Evolutionary conservation across 1,140 invertebrate species (phyloP), one percentile per base, ranked within the genome.

Genomic region (Polypedilum vanderplanki): DNA sequence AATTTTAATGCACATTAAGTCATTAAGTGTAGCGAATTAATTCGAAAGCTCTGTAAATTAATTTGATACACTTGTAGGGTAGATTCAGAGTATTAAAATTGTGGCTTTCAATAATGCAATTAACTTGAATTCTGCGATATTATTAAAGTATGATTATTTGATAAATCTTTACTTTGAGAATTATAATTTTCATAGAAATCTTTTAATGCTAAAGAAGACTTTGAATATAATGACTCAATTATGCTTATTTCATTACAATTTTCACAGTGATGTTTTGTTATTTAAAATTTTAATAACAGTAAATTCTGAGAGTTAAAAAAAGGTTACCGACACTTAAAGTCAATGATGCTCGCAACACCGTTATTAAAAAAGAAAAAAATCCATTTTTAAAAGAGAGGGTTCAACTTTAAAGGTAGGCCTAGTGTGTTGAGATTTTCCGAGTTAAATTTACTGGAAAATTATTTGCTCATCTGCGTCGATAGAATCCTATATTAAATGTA

Each of bases 381-480:
- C 3, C 65, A 18, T 70, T 70, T 67, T 70, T 15, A n/a, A 57
- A 57, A 57, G n/a, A n/a, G 18, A 70, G 65, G 65, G 65, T 70
- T 18, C 17, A 70, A 70, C 8, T 70, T 70, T 18, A 22, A 20
- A 70, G 65, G 65, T 70, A 5, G 24, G 24, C 24, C 24, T 33
- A 1, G 24, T 33, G 18, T 70, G 65, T 70, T 70, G 65, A 70
- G 65, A 70, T 70, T 70, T 70, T 57, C n/a, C 46, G 10, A 18
- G 65, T 70, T 70, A 70, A 70, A 70, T 70, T 70, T 70, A 70
- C 17, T 70, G 65, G 17, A 22, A 70, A 70, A 70, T 70, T 70
- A 70, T 70, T 70, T 70, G 65, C 65, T 70, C 65, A 70, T 70
- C 65, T 70, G 17, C 65, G 65, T 70, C 65, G 65, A 70, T 70